These are phyloP conservation scores for Scotopteryx bipunctaria DNA, from an alignment of 2,888 invertebrate species.

Conservation along the genomic window DNA sequence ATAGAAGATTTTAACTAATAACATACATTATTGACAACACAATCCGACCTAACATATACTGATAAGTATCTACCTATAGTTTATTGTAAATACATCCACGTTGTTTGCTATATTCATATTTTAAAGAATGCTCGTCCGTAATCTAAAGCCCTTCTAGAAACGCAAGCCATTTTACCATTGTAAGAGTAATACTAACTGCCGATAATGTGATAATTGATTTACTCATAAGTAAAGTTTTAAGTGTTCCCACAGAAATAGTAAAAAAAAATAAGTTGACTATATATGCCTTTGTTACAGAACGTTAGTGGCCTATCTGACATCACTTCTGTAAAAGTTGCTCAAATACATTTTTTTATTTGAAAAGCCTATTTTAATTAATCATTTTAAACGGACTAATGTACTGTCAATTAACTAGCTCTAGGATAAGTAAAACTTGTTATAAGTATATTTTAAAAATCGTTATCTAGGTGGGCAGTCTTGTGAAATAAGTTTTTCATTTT, in stretches of 20 bases:
- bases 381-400: conserved; percentile 39
- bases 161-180: conserved; percentile 25
- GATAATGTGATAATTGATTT: conserved; percentile 46
- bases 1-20: conserved; percentile 24
- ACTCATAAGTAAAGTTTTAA: conserved; percentile 27
- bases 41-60: conserved; percentile 16
- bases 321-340: conserved; percentile 25
- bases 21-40: conserved; percentile 8
- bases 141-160: conserved; percentile 28
- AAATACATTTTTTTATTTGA: conserved; percentile 21
- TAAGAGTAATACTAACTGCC: conserved; percentile 52
- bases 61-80: conserved; percentile 23
- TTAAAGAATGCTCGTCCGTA: conserved; percentile 25
- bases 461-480: conserved; percentile 30
- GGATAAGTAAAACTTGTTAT: conserved; percentile 48
- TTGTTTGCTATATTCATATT: conserved; percentile 24
- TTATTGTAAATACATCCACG: conserved; percentile 29
- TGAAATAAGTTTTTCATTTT: conserved; percentile 16
- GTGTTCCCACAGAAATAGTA: conserved; percentile 13
- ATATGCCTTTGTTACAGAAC: conserved; percentile 8
- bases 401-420: conserved; percentile 62
- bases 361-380: conserved; percentile 20
- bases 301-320: conserved; percentile 9
- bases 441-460: conserved; percentile 32
- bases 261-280: conserved; percentile 1